Evolutionary conservation across 2,888 invertebrate species (phyloP), one percentile per base, ranked within the genome.

Genomic region (Troglohyphantes excavatus): DNA sequence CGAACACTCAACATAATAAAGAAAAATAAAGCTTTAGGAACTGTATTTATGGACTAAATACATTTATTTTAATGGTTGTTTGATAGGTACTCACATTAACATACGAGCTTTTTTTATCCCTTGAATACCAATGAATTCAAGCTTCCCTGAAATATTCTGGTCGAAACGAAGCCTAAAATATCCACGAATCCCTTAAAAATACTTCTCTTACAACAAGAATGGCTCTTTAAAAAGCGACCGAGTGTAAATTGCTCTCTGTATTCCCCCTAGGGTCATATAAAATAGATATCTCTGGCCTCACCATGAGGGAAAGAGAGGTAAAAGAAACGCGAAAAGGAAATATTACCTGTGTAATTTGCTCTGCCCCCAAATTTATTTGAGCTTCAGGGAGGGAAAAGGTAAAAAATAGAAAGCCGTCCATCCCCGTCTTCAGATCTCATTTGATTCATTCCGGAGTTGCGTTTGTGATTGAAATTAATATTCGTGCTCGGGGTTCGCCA

Each of bases 381-480:
- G 53, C 53, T 5, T 13, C 53, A 53, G 53, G 53, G 39, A 19
- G 19, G 39, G 9, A 46, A 26, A 43, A 43, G 26, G 19, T n/a
- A 65, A 17, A 27, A 19, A 78, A 63, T 43, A 17, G 43, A 27
- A 17, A 26, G 46, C 21, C n/a, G 29, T 68, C 53, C 21, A 9
- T 65, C n/a, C 27, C 6, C 0, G 29, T 26, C 23, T 21, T 33
- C 23, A 59, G 59, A 33, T 61, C 33, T 26, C 21, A n/a, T 61
- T 21, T 29, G 27, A 17, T 53, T 53, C 33, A 65, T 78, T 65
- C 26, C 11, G 26, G n/a, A 53, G 72, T 39, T 82, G 23, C 26
- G 81, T 53, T 59, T 82, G 72, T n/a, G 82, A 82, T 72, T 61
- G 67, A 72, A 82, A 82, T 82, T 70, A 70, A 82, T 82, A 72